phyloP scores from a whole-genome alignment of 1,140 invertebrate genomes.

The Cydia pomonella region DNA sequence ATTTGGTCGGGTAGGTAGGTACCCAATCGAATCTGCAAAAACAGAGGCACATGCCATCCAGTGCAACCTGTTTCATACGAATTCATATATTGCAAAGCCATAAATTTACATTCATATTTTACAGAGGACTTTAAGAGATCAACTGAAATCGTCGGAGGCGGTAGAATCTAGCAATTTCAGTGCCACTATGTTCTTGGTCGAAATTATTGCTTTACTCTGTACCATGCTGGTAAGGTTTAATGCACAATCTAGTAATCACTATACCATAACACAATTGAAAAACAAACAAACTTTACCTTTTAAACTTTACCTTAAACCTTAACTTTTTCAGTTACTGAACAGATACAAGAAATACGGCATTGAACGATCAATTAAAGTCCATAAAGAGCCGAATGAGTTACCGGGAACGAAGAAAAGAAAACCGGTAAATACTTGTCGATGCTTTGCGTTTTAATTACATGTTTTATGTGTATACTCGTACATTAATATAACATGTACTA shows the following conservation, averaged over 20 bases:
- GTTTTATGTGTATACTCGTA: no score
- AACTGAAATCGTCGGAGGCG: neutral
- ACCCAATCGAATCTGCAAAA: no score
- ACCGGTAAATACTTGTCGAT: slow-evolving; percentile 46
- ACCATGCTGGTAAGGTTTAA: slow-evolving; percentile 52
- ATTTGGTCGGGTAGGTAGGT: no score
- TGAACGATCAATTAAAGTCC: slow-evolving; percentile 60
- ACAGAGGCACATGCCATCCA: no score
- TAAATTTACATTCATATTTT: neutral
- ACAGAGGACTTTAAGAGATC: neutral
- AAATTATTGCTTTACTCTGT: slow-evolving; percentile 54
- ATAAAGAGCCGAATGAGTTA: slow-evolving; percentile 65
- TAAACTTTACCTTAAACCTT: no score
- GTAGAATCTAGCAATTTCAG: neutral
- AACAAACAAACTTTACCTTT: no score
- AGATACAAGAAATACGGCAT: slow-evolving; percentile 56
- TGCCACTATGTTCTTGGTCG: slow-evolving; percentile 40
- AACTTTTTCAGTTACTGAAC: slow-evolving; percentile 62
- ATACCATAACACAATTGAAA: no score
- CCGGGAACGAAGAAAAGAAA: slow-evolving; percentile 63
- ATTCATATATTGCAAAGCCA: neutral
- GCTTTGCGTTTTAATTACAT: no score
- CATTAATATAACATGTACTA: no score
- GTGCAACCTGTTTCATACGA: no score
- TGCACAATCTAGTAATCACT: no score